A percentile compares a stretch with the other conserved stretches of the same genome.
These are phyloP conservation scores for Protaetia brevitarsis DNA, from an alignment of 1,140 invertebrate species.

Conservation along the genomic window DNA sequence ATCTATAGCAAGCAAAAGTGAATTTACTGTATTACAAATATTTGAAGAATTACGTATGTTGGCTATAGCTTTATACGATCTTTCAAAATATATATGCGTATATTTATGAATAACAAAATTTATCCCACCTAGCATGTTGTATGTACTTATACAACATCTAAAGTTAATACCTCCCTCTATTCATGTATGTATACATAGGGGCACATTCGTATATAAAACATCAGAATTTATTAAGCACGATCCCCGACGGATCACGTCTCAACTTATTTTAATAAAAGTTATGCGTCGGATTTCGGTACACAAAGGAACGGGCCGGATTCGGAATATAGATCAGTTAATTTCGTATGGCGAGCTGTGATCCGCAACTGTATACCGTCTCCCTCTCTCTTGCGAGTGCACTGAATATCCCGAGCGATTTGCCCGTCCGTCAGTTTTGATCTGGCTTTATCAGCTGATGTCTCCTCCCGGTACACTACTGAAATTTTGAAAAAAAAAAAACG, in stretches of 20 bases:
- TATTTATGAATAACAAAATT: too few relatives aligned
- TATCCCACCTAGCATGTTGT: too few relatives aligned
- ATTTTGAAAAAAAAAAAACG: slow-evolving; percentile 1
- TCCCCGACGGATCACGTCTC: background rate
- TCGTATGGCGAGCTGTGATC: slow-evolving; percentile 14
- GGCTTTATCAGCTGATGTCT: background rate
- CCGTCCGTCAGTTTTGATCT: slow-evolving; percentile 10
- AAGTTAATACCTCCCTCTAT: too few relatives aligned
- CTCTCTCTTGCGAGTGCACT: background rate
- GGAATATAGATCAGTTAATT: slow-evolving; percentile 17
- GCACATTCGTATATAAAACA: background rate
- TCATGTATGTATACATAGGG: background rate
- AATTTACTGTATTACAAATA: too few relatives aligned
- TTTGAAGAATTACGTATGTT: too few relatives aligned
- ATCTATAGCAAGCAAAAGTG: too few relatives aligned
- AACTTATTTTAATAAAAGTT: slow-evolving; percentile 16
- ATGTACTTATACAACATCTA: too few relatives aligned
- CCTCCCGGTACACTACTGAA: background rate
- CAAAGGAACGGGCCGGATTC: slow-evolving; percentile 16
- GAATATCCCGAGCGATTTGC: background rate
- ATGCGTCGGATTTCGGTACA: slow-evolving; percentile 12
- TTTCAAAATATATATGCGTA: too few relatives aligned
- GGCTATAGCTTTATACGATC: too few relatives aligned
- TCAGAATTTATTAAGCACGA: slow-evolving; percentile 1
- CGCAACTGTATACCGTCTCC: slow-evolving; percentile 1